Base-by-base conservation (phyloP, 2,113 vertebrate genomes). In the Eonycteris spelaea region DNA sequence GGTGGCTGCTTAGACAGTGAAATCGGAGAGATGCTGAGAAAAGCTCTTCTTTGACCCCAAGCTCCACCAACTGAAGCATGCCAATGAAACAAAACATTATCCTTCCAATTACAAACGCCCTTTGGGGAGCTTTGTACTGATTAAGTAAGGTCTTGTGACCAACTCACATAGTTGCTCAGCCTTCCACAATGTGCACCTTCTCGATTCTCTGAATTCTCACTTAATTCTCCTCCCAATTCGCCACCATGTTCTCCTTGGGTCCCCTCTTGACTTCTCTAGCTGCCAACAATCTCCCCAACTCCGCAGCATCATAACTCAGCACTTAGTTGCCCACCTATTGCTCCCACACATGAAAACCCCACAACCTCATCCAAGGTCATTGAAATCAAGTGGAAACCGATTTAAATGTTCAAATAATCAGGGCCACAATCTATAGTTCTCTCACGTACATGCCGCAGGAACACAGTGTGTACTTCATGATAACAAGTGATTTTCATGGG, bases 261-360 rank as follows among this genome's bases (percentile, higher is more conserved):
- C 6, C 43, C 40, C 57, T 55, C 30, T 7, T 7, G 22, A 35
- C 43, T 19, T 0, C 67, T 48, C 38, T 1, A 45, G 16, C 35
- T 12, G 1, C 21, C 11, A 1, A 28, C 12, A 4, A 12, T 30
- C 18, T 67, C 79, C 21, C 18, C 6, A 7, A 51, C 7, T 4
- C 3, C 1, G 43, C 0, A 24, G 40, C 5, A 2, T 2, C 5
- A 0, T 3, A 4, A 19, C 4, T 61, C 2, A 35, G 22, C 18
- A 35, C 3, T 48, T 40, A 30, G 30, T 14, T 14, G 30, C 51
- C 22, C 48, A 19, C 1, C 13, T 55, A 2, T 3, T n/a, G 12
- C 11, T 45, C 53, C 48, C 59, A 13, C 4, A 6, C 19, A 45
- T 0, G 5, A 15, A 26, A 40, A 48, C 10, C 4, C 61, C 12